Evolutionary conservation across 2,113 vertebrate species (phyloP).

Genomic region (Mirza zaza): DNA sequence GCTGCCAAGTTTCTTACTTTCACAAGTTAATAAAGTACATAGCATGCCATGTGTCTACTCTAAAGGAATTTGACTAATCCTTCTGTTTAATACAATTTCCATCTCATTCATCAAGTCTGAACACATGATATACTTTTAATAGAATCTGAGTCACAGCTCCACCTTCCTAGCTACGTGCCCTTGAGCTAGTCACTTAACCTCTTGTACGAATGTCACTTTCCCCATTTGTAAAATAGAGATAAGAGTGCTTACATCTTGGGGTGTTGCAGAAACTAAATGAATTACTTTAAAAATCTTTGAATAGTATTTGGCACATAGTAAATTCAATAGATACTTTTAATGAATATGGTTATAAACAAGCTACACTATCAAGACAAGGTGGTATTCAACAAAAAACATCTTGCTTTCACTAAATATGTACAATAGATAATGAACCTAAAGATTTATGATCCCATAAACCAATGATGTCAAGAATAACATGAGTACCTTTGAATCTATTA

Average conservation of each 20-base stretch:
- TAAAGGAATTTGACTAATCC: not conserved
- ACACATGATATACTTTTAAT: not conserved
- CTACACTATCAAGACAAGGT: not conserved
- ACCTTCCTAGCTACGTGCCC: not conserved
- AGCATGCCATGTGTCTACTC: not conserved
- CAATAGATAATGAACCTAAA: not conserved
- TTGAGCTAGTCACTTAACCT: not conserved
- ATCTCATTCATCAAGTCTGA: not conserved
- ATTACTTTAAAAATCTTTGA: not conserved
- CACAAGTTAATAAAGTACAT: not conserved
- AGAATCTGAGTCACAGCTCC: not conserved
- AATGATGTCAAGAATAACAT: not conserved
- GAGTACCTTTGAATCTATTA: slow-evolving; percentile 52
- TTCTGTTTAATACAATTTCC: not conserved
- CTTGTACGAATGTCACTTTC: not conserved
- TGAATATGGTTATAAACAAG: not conserved
- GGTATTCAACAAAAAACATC: slow-evolving; percentile 4
- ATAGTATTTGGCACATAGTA: not conserved
- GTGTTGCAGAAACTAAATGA: not conserved
- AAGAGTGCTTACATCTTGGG: not conserved
- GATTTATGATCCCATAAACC: slow-evolving; percentile 45
- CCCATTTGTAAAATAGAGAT: not conserved
- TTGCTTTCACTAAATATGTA: slow-evolving; percentile 41
- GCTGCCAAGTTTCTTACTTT: not conserved
- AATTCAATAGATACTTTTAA: not conserved